phyloP scores from a whole-genome alignment of 2,113 vertebrate species.

The Artemisiospiza belli region DNA sequence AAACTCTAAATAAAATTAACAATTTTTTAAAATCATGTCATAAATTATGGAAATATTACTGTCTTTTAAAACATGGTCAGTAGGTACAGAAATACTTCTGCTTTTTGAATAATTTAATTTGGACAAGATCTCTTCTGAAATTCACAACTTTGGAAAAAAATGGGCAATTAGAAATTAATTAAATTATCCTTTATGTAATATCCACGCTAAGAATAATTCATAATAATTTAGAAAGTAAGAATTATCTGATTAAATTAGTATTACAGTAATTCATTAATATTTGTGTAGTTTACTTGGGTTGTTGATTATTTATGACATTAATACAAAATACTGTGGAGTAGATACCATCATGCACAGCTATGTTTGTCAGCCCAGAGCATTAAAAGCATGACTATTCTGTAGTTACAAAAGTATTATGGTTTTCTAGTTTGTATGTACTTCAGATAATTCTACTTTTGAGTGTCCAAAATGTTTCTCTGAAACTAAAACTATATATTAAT shows the following conservation, averaged over 20 bases:
- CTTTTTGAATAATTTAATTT: background rate
- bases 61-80: background rate
- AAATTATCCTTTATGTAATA: background rate
- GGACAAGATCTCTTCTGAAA: background rate
- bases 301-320: background rate
- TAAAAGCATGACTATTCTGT: background rate
- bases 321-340: background rate
- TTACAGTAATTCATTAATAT: background rate
- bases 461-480: background rate
- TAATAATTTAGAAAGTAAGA: background rate
- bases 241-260: background rate
- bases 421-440: background rate
- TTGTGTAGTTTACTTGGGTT: background rate
- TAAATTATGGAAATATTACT: background rate
- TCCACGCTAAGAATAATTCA: background rate
- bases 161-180: background rate
- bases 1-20: background rate
- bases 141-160: background rate
- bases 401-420: background rate
- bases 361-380: background rate
- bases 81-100: background rate
- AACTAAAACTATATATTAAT: background rate
- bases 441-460: background rate
- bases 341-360: background rate
- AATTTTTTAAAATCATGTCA: background rate